Evolutionary conservation across 2,113 vertebrate species (phyloP).

Genomic region (Prinia subflava): DNA sequence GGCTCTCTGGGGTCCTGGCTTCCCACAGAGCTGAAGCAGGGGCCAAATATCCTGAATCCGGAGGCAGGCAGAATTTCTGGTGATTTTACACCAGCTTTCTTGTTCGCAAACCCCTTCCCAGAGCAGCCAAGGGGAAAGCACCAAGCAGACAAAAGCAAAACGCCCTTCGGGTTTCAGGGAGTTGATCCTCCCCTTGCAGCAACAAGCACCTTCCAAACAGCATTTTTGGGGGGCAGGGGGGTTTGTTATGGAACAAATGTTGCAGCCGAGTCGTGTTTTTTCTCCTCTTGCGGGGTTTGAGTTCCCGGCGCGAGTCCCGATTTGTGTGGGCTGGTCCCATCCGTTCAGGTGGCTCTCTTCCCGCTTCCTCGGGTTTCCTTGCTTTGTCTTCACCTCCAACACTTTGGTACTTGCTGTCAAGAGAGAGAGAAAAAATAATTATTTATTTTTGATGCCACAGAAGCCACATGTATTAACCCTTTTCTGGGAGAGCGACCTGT

Average conservation of each 20-base stretch:
- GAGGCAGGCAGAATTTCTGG: not conserved
- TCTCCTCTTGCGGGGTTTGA: constrained; percentile 9
- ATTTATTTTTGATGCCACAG: constrained; percentile 73
- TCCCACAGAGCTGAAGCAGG: not conserved
- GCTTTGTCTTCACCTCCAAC: constrained; percentile 64
- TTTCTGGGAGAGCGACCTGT: not conserved
- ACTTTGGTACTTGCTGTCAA: constrained; percentile 66
- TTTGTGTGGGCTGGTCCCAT: constrained; percentile 74
- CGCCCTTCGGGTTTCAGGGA: not conserved
- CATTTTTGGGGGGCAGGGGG: not conserved
- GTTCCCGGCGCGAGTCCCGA: not conserved
- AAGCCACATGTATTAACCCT: constrained; percentile 53
- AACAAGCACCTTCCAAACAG: constrained; percentile 6
- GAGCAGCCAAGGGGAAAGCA: not conserved
- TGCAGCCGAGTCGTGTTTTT: not conserved
- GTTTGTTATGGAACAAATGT: not conserved
- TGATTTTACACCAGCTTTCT: constrained; percentile 22
- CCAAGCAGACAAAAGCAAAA: not conserved
- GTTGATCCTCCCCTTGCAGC: not conserved
- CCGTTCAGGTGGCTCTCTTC: constrained; percentile 44
- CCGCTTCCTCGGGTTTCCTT: constrained; percentile 12
- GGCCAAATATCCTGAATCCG: not conserved
- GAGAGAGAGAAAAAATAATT: not conserved
- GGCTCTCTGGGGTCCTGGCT: not conserved
- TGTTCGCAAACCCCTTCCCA: not conserved